These are phyloP conservation scores for Australoheros scitulus DNA, from an alignment of 2,113 vertebrate species.

Conservation along the genomic window DNA sequence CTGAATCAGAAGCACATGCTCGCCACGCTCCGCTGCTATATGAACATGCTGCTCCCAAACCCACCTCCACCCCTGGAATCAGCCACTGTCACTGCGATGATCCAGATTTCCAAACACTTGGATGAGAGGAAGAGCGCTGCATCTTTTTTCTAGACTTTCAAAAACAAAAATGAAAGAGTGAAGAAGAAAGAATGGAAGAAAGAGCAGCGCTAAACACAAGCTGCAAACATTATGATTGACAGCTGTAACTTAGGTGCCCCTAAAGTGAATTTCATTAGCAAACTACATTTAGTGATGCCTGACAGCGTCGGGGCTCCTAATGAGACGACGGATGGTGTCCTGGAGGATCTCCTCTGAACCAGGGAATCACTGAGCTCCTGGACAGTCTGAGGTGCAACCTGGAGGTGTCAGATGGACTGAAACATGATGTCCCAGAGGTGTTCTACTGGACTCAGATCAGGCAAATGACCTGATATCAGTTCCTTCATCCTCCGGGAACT, in stretches of 20 bases:
- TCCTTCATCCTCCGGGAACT: too few species aligned
- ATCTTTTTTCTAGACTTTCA: background rate
- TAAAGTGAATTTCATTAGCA: too few species aligned
- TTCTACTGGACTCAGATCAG: too few species aligned
- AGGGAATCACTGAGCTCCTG: too few species aligned
- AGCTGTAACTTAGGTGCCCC: background rate
- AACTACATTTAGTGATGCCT: too few species aligned
- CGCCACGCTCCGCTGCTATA: background rate
- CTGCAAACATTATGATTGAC: background rate
- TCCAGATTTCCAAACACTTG: background rate
- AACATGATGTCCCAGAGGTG: too few species aligned
- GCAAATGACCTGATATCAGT: too few species aligned
- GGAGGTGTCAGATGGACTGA: too few species aligned
- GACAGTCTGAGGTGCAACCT: too few species aligned
- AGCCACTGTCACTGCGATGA: background rate
- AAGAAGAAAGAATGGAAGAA: rapidly evolving
- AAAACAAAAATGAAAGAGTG: background rate
- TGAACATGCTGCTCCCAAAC: background rate
- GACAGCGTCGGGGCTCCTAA: too few species aligned
- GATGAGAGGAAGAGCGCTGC: background rate
- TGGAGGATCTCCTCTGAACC: too few species aligned
- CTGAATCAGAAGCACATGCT: conserved; percentile 31
- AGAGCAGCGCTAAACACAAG: background rate
- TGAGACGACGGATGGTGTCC: too few species aligned
- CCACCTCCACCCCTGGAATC: background rate